Evolutionary conservation across 2,888 invertebrate genomes (phyloP).

Genomic region (Amiota mariae): DNA sequence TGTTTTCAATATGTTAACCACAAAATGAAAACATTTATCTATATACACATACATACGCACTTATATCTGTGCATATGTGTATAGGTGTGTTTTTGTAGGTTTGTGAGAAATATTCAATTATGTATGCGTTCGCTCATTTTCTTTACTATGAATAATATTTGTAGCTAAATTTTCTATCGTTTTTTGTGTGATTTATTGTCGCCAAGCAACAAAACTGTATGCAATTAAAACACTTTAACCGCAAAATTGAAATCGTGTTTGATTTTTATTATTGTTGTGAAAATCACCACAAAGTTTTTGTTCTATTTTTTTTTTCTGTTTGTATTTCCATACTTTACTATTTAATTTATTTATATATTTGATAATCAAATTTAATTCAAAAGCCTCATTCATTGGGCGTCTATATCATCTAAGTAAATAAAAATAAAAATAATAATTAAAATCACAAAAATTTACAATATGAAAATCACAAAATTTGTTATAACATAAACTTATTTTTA

Average conservation of each 20-base stretch:
- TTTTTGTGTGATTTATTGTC: background rate
- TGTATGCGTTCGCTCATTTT: background rate
- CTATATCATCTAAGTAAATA: background rate
- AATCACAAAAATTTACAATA: background rate
- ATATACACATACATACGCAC: slow-evolving; percentile 1
- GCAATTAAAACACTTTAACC: slow-evolving; percentile 28
- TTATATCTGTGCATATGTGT: background rate
- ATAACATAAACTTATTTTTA: too few species aligned
- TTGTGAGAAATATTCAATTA: slow-evolving; percentile 2
- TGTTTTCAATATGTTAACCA: slow-evolving; percentile 29
- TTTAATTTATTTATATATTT: too few species aligned
- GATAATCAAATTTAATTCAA: too few species aligned
- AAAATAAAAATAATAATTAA: background rate
- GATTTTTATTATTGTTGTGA: slow-evolving; percentile 7
- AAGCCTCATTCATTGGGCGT: too few species aligned
- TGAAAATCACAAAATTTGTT: background rate
- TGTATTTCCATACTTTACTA: background rate
- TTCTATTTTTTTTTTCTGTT: slow-evolving; percentile 1
- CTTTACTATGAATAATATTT: background rate
- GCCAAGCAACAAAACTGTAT: slow-evolving; percentile 4
- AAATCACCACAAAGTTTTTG: background rate
- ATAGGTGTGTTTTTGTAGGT: background rate
- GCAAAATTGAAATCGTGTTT: slow-evolving; percentile 23
- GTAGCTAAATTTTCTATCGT: slow-evolving; percentile 9
- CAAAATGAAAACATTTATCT: slow-evolving; percentile 19